Percentiles rank a stretch among this genome's conserved stretches.
These are phyloP conservation scores for Alligator mississippiensis DNA, from an alignment of 2,113 vertebrate genomes.

Conservation along the genomic window DNA sequence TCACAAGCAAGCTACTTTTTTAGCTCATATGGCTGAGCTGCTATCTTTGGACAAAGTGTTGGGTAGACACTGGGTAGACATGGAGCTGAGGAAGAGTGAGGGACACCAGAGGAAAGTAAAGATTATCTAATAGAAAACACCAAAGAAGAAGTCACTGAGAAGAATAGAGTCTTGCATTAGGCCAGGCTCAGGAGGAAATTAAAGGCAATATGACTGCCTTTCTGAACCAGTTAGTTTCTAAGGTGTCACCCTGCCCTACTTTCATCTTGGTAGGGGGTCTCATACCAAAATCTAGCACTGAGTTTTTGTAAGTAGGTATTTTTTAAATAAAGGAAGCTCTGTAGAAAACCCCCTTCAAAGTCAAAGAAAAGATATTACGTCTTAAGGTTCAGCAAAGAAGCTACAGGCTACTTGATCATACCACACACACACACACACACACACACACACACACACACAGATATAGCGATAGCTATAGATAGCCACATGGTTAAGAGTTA, in stretches of 20 bases:
- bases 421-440: not conserved
- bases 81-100: not conserved
- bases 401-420: not conserved
- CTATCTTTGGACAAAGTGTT: not conserved
- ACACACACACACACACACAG: not conserved
- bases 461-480: not conserved
- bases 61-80: accelerated
- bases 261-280: not conserved
- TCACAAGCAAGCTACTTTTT: not conserved
- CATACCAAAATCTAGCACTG: not conserved
- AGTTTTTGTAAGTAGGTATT: not conserved
- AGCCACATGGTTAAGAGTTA: not conserved
- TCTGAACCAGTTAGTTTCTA: too few species aligned
- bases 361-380: not conserved
- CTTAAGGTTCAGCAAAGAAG: not conserved
- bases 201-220: not conserved
- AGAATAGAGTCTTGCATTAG: not conserved
- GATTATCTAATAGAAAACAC: not conserved
- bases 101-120: not conserved
- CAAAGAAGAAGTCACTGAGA: not conserved
- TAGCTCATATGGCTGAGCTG: not conserved
- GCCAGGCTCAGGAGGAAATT: not conserved
- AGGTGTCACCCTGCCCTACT: too few species aligned
- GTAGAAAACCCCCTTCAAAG: slow-evolving; percentile 13
- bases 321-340: not conserved